Base-by-base conservation (phyloP, 2,888 invertebrate species). In the Phasia obesa region DNA sequence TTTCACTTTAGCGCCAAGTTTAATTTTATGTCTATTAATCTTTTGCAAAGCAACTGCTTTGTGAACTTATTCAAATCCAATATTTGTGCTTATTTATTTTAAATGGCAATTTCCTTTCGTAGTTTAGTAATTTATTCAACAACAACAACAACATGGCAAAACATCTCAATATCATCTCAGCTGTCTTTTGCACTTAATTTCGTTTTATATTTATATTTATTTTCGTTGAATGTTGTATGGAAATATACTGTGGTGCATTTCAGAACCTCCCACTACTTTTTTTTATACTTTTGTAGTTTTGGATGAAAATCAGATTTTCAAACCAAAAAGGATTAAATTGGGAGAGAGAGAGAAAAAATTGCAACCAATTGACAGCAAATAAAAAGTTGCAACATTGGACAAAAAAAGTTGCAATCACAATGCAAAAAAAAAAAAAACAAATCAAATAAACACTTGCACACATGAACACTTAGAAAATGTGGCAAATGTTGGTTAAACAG, bases 281-380 rank as follows among this genome's bases (percentile, higher is more conserved):
- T 7, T 38, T 23, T 25, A 21, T 35, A 6, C 23, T 62, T 44
- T 27, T 25, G 15, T n/a, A 53, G 15, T 62, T 62, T 78, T 27
- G 17, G 13, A 27, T 57, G 31, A 42, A 65, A 71, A 78, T 65
- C 71, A n/a, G 51, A 51, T 51, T 75, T 62, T 64, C 21, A 35
- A 55, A 17, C 4, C 17, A 17, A 38, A 57, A 59, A 51, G 9
- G n/a, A n/a, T n/a, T n/a, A 64, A 51, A 57, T 7, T 3, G 19
- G 23, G 9, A 23, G 11, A 31, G 3, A 15, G 9, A 27, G 9
- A n/a, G 1, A 11, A 74, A 65, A 75, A 75, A 67, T 60, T 75
- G 70, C 70, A 51, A 83, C 38, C 79, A 79, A 83, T 83, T 83
- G 83, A 79, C 79, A 82, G 65, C 79, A 83, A 83, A 83, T 75